Evolutionary conservation across 2,888 invertebrate genomes (phyloP), one percentile per base, ranked within the genome.

Genomic region (Timema cristinae): DNA sequence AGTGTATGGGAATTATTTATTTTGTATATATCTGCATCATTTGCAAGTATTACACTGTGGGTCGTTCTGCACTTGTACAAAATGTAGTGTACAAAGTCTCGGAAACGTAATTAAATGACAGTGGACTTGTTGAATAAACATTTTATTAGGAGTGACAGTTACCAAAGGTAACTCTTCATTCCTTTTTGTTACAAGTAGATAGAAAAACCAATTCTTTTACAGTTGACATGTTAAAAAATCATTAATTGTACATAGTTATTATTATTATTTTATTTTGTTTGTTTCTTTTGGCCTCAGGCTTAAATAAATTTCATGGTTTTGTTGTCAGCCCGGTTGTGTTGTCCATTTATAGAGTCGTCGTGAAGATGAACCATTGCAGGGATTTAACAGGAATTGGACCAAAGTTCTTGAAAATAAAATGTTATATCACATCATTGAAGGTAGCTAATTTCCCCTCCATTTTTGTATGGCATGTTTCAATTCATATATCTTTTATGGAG

Each of bases 131-230:
- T 74, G 59, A 71, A 70, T 71, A 71, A 69, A 71, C 73, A 72
- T 69, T 74, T 69, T 75, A 75, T 75, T 66, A 73, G 69, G 73
- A 71, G 72, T 56, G 66, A 32, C 56, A 10, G 72, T 73, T 67
- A 49, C 74, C 72, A 52, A 67, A 70, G 73, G 73, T 54, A 49
- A 66, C 71, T 71, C 63, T 72, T 67, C 61, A 74, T 72, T 75
- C 73, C 75, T 73, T 70, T 74, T 73, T 73, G 75, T 75, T 75
- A 73, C 68, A 72, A 73, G 72, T 68, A 74, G 70, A 74, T 69
- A 73, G 73, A 72, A 54, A 51, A 73, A 66, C 66, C 68, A 61
- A 71, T 70, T 71, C 67, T 69, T 72, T 75, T 72, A 67, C 73
- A 70, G 72, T 73, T 75, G 70, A 51, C 67, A 51, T 9, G 67